phyloP scores from a whole-genome alignment of 1,140 invertebrate genomes.

The Bombus pyrosoma region DNA sequence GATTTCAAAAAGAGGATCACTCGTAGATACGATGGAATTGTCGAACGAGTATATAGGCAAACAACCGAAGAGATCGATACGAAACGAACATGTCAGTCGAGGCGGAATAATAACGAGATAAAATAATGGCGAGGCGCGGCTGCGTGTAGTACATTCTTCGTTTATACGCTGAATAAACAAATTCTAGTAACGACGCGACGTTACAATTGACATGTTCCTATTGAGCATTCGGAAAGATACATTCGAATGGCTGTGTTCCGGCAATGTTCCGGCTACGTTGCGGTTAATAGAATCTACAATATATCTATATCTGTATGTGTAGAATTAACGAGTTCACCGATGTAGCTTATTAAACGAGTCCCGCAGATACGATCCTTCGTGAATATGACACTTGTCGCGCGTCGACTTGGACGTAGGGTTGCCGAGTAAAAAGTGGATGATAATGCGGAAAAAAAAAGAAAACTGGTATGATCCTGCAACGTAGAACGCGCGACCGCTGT shows the following conservation, averaged over 20 bases:
- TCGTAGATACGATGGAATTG: background rate
- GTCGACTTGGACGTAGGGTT: background rate
- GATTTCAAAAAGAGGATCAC: conserved; percentile 26
- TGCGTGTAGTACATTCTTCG: background rate
- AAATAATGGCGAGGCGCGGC: background rate
- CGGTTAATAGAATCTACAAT: too few species aligned
- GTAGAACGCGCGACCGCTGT: background rate
- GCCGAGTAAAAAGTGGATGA: conserved; percentile 29
- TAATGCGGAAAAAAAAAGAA: conserved; percentile 12
- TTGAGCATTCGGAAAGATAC: too few species aligned
- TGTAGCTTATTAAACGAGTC: conserved; percentile 22
- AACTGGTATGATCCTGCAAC: background rate
- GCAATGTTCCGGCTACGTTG: too few species aligned
- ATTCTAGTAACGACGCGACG: background rate
- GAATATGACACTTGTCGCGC: conserved; percentile 38
- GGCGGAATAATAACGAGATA: conserved; percentile 19
- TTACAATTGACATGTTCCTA: background rate
- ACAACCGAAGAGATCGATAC: conserved; percentile 2
- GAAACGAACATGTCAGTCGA: background rate
- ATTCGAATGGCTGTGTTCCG: too few species aligned
- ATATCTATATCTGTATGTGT: too few species aligned
- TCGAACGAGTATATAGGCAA: background rate
- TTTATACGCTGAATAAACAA: background rate
- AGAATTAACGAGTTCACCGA: background rate
- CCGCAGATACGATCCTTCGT: conserved; percentile 22